Percentiles rank a stretch among this genome's conserved stretches.
Evolutionary conservation across 2,888 invertebrate genomes (phyloP).

Genomic region (Mystacides longicornis): DNA sequence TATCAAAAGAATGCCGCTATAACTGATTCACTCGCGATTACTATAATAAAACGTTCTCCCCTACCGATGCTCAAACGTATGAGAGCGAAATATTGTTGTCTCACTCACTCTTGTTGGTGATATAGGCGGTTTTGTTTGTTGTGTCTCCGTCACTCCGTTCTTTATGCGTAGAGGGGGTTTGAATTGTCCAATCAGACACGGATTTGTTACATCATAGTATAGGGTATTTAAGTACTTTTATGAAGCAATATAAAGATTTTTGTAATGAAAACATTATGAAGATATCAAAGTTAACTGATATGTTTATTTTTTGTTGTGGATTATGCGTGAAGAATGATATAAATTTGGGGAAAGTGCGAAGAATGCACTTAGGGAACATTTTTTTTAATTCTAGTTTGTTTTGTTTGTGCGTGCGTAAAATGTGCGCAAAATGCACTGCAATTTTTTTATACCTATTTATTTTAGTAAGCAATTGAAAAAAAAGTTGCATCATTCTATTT

Average conservation of each 20-base stretch:
- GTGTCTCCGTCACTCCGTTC: constrained; percentile 12
- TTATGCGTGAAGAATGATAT: neutral
- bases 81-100: constrained; percentile 5
- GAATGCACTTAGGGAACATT: no score
- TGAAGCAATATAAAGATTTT: constrained; percentile 18
- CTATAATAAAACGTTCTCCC: constrained; percentile 19
- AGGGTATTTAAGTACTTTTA: constrained; percentile 16
- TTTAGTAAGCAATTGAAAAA: no score
- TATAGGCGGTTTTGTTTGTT: neutral
- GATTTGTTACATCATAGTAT: constrained; percentile 22
- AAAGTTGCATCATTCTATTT: no score
- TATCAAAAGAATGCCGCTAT: constrained; percentile 33
- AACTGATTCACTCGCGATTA: constrained; percentile 20
- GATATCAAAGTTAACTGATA: constrained; percentile 19
- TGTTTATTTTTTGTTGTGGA: neutral
- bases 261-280: constrained; percentile 22
- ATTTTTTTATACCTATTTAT: no score
- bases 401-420: no score
- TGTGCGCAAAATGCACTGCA: no score
- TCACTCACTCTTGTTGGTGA: constrained; percentile 11
- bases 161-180: constrained; percentile 29
- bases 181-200: constrained; percentile 29
- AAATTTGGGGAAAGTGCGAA: no score
- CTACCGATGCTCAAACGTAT: constrained; percentile 1
- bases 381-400: no score